A percentile compares a stretch with the other conserved stretches of the same genome.
These are phyloP conservation scores for Phymorhynchus buccinoides DNA, from an alignment of 1,140 invertebrate genomes.

Conservation along the genomic window DNA sequence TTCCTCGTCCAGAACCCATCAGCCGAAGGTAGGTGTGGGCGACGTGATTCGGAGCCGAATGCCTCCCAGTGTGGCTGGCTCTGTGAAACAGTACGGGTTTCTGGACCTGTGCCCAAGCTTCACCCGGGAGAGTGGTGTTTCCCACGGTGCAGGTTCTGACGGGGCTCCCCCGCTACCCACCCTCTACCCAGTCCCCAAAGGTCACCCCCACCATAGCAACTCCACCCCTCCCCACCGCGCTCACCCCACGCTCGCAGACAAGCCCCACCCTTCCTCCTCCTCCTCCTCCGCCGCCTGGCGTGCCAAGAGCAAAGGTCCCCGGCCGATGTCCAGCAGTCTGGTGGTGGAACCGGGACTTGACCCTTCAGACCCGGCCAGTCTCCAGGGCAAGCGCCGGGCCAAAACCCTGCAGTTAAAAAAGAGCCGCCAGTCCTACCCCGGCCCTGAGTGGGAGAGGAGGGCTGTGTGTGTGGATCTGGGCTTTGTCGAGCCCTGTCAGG, in stretches of 20 bases:
- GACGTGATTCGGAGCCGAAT: background rate
- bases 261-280: background rate
- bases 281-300: background rate
- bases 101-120: constrained; percentile 36
- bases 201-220: background rate
- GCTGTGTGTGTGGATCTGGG: constrained; percentile 14
- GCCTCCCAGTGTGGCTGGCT: background rate
- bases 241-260: background rate
- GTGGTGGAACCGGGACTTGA: constrained; percentile 15
- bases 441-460: constrained; percentile 8
- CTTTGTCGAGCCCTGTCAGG: constrained; percentile 27
- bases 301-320: background rate
- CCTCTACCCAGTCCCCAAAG: background rate
- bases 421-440: constrained; percentile 37
- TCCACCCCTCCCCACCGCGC: background rate
- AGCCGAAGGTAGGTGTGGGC: background rate
- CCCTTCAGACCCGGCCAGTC: background rate
- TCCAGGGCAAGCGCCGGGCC: background rate
- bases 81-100: constrained; percentile 48
- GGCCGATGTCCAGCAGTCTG: constrained; percentile 16
- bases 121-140: too few species aligned
- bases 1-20: background rate
- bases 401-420: constrained; percentile 31
- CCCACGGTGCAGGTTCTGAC: background rate
- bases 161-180: background rate